Conservation (phyloP, 2,888 invertebrate species). For the Camponotus fellah region DNA sequence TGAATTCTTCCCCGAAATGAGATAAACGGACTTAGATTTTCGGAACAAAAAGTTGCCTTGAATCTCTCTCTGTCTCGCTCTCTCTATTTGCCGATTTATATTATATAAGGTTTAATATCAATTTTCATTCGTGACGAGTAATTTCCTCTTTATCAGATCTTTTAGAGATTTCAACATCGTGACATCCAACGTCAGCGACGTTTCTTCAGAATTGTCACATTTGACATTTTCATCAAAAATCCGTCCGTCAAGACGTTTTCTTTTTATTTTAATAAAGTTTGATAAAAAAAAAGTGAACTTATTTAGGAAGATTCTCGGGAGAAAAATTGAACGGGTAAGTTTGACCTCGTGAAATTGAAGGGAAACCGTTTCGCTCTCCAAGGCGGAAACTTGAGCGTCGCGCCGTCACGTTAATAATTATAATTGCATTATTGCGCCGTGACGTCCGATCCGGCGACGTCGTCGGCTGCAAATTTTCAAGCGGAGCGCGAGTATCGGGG, state of each 20-base stretch:
- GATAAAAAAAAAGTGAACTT: not conserved
- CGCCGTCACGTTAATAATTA: constrained; percentile 52
- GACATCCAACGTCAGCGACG: not conserved
- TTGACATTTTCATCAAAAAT: not conserved
- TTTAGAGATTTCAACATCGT: not conserved
- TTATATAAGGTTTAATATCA: not conserved
- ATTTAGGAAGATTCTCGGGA: constrained; percentile 2
- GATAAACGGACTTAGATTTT: not conserved
- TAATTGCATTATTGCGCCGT: constrained; percentile 49
- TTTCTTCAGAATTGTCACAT: not conserved
- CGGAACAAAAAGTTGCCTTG: not conserved
- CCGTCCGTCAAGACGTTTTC: not conserved
- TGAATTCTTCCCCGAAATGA: not conserved
- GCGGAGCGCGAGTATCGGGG: constrained; percentile 15
- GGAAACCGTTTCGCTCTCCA: constrained; percentile 18
- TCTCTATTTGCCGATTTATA: not conserved
- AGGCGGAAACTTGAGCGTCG: constrained; percentile 25
- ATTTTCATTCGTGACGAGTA: not conserved
- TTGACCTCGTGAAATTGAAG: constrained; percentile 30
- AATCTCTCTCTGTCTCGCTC: not conserved
- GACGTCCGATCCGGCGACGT: constrained; percentile 55
- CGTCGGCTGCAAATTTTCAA: constrained; percentile 34
- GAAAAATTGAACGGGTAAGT: constrained; percentile 17
- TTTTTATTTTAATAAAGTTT: not conserved
- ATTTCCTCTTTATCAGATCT: constrained; percentile 33